Conservation (phyloP, 2,113 vertebrate genomes). For the Myocastor coypus region DNA sequence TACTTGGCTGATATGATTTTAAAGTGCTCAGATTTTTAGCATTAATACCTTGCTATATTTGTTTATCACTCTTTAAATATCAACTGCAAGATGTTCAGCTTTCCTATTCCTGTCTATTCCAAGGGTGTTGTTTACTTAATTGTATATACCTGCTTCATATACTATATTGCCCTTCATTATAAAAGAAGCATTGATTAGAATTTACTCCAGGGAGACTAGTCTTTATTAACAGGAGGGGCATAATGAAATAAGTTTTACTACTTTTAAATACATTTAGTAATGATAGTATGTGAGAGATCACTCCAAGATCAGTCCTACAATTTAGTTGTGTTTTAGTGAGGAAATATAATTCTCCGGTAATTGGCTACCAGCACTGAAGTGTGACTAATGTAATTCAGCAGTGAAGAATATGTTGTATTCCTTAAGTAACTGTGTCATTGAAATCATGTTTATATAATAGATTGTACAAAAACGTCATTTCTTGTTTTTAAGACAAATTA, state of each 20-base stretch:
- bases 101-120: background rate
- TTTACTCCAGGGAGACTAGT: background rate
- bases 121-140: constrained; percentile 34
- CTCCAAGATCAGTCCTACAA: background rate
- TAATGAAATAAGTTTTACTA: constrained; percentile 26
- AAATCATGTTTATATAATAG: constrained; percentile 56
- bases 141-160: constrained; percentile 36
- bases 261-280: constrained; percentile 45
- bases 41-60: background rate
- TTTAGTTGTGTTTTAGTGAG: constrained; percentile 50
- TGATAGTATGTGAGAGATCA: constrained; percentile 35
- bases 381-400: constrained; percentile 41
- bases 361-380: constrained; percentile 2
- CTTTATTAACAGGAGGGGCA: background rate
- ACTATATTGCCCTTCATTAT: constrained; percentile 38
- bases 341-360: constrained; percentile 41
- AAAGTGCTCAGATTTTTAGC: background rate
- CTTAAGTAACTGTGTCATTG: constrained; percentile 1
- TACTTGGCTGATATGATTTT: constrained; percentile 15
- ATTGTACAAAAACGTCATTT: background rate
- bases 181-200: background rate
- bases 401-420: constrained; percentile 24
- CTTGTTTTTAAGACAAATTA: constrained; percentile 7
- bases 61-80: background rate
- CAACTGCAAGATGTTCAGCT: background rate